phyloP scores from a whole-genome alignment of 1,140 invertebrate species.

The Aphaenogaster floridana region DNA sequence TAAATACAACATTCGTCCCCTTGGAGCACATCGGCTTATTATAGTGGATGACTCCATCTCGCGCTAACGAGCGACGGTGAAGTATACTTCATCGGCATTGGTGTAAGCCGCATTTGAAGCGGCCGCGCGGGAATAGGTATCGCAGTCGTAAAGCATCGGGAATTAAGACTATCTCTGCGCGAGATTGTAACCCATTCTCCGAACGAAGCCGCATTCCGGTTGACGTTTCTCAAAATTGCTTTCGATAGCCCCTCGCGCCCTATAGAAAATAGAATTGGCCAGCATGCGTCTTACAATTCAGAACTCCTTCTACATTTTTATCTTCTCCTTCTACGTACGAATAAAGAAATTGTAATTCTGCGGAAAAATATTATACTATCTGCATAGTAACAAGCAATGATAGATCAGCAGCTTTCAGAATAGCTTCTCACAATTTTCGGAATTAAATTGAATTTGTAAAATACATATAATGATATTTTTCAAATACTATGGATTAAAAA shows the following conservation, averaged over 20 bases:
- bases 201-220: background rate
- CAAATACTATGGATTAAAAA: background rate
- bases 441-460: background rate
- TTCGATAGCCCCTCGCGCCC: background rate
- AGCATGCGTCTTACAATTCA: background rate
- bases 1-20: conserved; percentile 22
- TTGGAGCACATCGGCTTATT: conserved; percentile 4
- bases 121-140: background rate
- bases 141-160: conserved; percentile 16
- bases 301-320: background rate
- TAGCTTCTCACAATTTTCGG: background rate
- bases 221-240: conserved; percentile 8
- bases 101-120: conserved; percentile 30
- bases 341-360: background rate
- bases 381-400: background rate
- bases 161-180: conserved; percentile 16
- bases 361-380: background rate
- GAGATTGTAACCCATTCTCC: background rate
- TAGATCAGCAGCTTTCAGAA: background rate
- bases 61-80: conserved; percentile 15
- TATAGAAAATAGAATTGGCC: background rate
- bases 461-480: background rate
- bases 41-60: background rate
- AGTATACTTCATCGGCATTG: background rate
- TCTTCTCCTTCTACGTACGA: background rate